Evolutionary conservation across 2,888 invertebrate genomes (phyloP).

Genomic region (Xiphydria camelus): DNA sequence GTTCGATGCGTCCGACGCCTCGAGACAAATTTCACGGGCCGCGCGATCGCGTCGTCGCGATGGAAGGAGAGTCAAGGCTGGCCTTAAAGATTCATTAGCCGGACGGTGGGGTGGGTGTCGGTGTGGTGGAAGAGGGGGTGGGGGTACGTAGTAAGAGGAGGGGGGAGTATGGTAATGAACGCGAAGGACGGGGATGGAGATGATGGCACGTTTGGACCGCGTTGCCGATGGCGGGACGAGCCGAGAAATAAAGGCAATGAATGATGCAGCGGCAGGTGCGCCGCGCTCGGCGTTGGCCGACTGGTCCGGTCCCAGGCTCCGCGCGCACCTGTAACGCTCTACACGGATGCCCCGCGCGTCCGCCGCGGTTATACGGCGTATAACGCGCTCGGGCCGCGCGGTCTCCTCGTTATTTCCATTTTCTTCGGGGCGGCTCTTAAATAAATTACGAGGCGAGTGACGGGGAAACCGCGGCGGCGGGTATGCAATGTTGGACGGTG

Average conservation of each 20-base stretch:
- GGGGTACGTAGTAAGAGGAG: too few relatives aligned
- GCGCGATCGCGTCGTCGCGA: too few relatives aligned
- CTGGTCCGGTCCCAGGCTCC: conserved; percentile 44
- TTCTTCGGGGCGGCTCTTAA: too few relatives aligned
- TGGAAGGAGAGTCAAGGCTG: background rate
- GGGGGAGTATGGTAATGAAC: conserved; percentile 22
- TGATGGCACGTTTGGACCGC: conserved; percentile 23
- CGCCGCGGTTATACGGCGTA: too few relatives aligned
- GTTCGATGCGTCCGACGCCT: too few relatives aligned
- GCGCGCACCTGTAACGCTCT: conserved; percentile 35
- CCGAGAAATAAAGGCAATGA: conserved; percentile 38
- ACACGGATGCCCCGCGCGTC: too few relatives aligned
- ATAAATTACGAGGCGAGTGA: background rate
- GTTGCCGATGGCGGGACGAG: conserved; percentile 21
- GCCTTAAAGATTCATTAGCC: conserved; percentile 23
- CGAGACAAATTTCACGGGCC: too few relatives aligned
- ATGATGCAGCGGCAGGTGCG: conserved; percentile 48
- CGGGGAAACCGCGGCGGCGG: background rate
- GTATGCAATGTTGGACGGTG: background rate
- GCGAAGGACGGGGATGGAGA: conserved; percentile 17
- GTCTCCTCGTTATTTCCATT: conserved; percentile 5
- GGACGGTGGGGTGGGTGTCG: conserved; percentile 7
- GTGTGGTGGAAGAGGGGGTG: conserved; percentile 3
- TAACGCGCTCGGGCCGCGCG: conserved; percentile 1
- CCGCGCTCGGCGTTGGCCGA: conserved; percentile 40